Conservation (phyloP, 2,113 vertebrate genomes). For the Columbina picui region DNA sequence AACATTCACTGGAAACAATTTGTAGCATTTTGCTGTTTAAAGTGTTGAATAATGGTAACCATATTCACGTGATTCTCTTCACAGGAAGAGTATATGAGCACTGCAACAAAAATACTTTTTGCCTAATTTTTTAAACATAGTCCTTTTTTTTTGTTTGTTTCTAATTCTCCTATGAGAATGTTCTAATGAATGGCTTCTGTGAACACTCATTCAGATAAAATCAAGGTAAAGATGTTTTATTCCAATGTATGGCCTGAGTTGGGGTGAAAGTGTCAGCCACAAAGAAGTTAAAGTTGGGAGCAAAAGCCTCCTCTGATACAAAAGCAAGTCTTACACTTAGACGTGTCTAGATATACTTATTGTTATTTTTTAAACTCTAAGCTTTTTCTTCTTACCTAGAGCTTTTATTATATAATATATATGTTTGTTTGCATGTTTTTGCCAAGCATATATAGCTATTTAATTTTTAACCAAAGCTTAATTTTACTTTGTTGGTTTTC, state of each 20-base stretch:
- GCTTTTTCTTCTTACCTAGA: background rate
- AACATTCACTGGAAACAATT: background rate
- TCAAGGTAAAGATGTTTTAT: background rate
- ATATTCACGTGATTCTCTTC: background rate
- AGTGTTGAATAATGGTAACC: background rate
- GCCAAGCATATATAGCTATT: background rate
- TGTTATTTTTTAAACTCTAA: background rate
- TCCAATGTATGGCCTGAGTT: accelerated
- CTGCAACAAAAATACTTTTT: background rate
- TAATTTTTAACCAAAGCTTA: conserved; percentile 53
- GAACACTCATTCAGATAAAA: background rate
- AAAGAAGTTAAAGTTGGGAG: background rate
- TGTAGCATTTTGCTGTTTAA: background rate
- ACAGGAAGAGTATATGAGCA: background rate
- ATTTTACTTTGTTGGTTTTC: background rate
- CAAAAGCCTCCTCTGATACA: background rate
- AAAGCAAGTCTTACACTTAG: background rate
- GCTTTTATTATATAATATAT: background rate
- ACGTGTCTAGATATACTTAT: background rate
- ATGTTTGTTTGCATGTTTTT: background rate
- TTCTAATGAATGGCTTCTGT: background rate
- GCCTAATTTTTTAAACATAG: background rate
- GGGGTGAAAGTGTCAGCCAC: background rate
- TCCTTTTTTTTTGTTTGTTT: background rate
- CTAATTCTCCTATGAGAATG: background rate